These are phyloP conservation scores for Theocolax elegans DNA, from an alignment of 1,140 invertebrate species.

Conservation along the genomic window DNA sequence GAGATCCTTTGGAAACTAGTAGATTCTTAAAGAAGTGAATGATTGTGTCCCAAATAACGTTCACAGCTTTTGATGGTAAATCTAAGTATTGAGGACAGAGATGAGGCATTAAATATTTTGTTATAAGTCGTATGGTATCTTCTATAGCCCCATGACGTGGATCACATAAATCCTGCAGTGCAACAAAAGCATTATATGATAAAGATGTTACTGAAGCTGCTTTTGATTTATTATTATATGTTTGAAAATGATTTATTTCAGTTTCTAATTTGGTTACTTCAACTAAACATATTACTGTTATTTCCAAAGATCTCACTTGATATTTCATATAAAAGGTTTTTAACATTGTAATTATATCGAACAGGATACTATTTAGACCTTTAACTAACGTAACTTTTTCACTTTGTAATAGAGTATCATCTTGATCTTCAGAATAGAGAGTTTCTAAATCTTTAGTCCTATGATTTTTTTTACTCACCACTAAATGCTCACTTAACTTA, in stretches of 20 bases:
- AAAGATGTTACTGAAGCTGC: slow-evolving; percentile 57
- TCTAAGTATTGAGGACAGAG: slow-evolving; percentile 62
- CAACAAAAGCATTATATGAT: slow-evolving; percentile 64
- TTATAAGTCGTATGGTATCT: slow-evolving; percentile 64
- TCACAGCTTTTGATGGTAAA: slow-evolving; percentile 59
- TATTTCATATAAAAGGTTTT: slow-evolving; percentile 66
- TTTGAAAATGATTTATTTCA: slow-evolving; percentile 52
- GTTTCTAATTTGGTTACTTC: slow-evolving; percentile 66
- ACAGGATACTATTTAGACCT: slow-evolving; percentile 61
- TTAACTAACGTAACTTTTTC: slow-evolving; percentile 53
- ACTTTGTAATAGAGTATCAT: slow-evolving; percentile 35
- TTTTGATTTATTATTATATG: slow-evolving; percentile 34
- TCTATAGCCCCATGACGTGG: slow-evolving; percentile 66
- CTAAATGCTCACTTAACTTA: slow-evolving; percentile 56
- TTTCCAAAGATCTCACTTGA: slow-evolving; percentile 65
- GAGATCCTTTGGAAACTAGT: slow-evolving; percentile 57
- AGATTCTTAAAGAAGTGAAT: slow-evolving; percentile 68
- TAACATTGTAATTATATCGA: slow-evolving; percentile 64
- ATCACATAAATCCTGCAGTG: slow-evolving; percentile 64
- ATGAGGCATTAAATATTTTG: slow-evolving; percentile 66
- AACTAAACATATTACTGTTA: slow-evolving; percentile 66
- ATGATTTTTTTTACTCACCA: slow-evolving; percentile 43
- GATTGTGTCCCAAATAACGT: slow-evolving; percentile 65
- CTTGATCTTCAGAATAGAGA: slow-evolving; percentile 52
- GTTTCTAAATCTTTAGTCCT: slow-evolving; percentile 47